Percentiles rank a stretch among this genome's conserved stretches.
These are phyloP conservation scores for Nebria brevicollis DNA, from an alignment of 2,888 invertebrate species.

Conservation along the genomic window DNA sequence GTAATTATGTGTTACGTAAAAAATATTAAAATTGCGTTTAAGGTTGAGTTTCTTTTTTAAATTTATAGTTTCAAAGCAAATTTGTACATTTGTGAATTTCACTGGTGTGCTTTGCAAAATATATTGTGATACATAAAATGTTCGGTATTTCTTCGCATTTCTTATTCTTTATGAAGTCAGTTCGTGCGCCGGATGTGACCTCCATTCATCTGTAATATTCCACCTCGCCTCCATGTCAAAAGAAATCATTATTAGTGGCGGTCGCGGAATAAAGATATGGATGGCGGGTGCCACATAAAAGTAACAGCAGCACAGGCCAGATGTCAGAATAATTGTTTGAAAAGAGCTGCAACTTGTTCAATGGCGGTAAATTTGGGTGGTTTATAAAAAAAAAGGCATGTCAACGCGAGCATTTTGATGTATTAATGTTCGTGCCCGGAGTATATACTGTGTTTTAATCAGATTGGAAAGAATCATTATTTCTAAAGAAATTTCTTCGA, in stretches of 20 bases:
- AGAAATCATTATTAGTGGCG: constrained; percentile 32
- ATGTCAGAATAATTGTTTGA: neutral
- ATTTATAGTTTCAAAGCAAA: neutral
- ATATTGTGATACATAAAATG: neutral
- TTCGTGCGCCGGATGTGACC: constrained; percentile 29
- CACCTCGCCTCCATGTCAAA: constrained; percentile 26
- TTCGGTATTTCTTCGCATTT: neutral
- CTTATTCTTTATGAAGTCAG: neutral
- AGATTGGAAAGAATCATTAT: no score
- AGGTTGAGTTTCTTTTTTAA: no score
- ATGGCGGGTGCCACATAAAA: neutral
- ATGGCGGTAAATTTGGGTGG: neutral
- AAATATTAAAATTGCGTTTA: no score
- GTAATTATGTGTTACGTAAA: no score
- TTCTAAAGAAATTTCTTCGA: no score
- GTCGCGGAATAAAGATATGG: neutral
- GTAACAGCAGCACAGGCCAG: neutral
- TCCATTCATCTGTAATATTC: constrained; percentile 35
- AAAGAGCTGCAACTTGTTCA: neutral
- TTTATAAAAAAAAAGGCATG: neutral
- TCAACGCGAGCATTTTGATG: neutral
- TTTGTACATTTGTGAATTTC: neutral
- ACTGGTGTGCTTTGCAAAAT: neutral
- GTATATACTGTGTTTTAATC: no score
- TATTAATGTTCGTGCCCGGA: neutral